Conservation (phyloP, 2,797 vertebrate genomes). For the Halcyon chelicuti region DNA sequence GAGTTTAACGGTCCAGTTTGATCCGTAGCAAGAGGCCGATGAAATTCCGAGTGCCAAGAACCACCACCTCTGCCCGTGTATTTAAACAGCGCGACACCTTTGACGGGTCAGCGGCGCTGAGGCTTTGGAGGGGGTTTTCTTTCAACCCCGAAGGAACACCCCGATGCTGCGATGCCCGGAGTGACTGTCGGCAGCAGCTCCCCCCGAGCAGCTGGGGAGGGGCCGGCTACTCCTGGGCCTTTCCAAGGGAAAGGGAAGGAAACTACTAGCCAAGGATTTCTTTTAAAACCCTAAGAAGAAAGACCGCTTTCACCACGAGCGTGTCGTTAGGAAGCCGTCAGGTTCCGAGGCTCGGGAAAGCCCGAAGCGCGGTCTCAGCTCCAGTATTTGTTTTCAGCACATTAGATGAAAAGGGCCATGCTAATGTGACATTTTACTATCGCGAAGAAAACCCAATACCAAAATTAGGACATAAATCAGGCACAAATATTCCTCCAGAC, state of each 20-base stretch:
- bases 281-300: fast-evolving
- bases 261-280: fast-evolving
- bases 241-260: background rate
- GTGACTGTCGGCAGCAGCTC: fast-evolving
- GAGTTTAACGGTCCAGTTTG: background rate
- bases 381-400: background rate
- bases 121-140: background rate
- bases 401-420: slow-evolving; percentile 67
- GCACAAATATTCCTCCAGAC: slow-evolving; percentile 71
- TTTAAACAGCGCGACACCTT: fast-evolving
- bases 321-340: background rate
- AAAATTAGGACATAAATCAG: slow-evolving; percentile 80
- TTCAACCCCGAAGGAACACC: background rate
- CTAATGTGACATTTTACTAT: slow-evolving; percentile 77
- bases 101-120: fast-evolving
- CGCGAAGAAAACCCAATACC: slow-evolving; percentile 66
- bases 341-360: background rate
- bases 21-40: fast-evolving
- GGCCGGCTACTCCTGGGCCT: fast-evolving
- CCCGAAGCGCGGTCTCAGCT: background rate
- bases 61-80: background rate
- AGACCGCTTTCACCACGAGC: background rate
- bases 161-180: fast-evolving
- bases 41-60: background rate
- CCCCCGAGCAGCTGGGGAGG: background rate